These are phyloP conservation scores for Catocala nupta DNA, from an alignment of 2,888 invertebrate species.

Conservation along the genomic window DNA sequence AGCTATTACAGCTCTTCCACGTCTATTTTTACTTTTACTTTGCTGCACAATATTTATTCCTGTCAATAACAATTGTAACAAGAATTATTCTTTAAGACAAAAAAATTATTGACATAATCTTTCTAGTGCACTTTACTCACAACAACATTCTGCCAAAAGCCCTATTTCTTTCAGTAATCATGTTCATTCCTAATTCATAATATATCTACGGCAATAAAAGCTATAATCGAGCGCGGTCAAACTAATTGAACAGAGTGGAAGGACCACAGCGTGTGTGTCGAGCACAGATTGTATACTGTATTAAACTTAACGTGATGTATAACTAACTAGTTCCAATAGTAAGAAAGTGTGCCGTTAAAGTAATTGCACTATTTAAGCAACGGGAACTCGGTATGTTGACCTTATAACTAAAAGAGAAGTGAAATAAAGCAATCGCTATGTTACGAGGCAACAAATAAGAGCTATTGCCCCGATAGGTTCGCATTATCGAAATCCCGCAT, in stretches of 20 bases:
- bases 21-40: no score
- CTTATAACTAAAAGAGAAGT: background rate
- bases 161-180: no score
- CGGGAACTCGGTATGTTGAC: background rate
- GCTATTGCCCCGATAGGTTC: conserved; percentile 25
- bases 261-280: conserved; percentile 2
- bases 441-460: conserved; percentile 27
- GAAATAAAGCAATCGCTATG: conserved; percentile 44
- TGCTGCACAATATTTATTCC: no score
- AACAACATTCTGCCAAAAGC: no score
- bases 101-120: no score
- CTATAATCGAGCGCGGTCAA: conserved; percentile 4
- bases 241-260: conserved; percentile 8
- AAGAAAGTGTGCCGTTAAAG: conserved; percentile 24
- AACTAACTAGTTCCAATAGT: conserved; percentile 15
- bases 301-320: conserved; percentile 19
- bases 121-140: no score
- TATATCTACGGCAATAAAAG: background rate
- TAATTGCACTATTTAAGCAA: conserved; percentile 20
- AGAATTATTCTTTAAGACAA: no score
- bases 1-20: no score
- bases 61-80: no score
- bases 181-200: no score
- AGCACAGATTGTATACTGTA: conserved; percentile 8
- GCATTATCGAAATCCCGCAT: conserved; percentile 37